Percentiles rank a stretch among this genome's conserved stretches.
Conservation (phyloP, 1,140 invertebrate species). For the Drosophila pseudoananassae region DNA sequence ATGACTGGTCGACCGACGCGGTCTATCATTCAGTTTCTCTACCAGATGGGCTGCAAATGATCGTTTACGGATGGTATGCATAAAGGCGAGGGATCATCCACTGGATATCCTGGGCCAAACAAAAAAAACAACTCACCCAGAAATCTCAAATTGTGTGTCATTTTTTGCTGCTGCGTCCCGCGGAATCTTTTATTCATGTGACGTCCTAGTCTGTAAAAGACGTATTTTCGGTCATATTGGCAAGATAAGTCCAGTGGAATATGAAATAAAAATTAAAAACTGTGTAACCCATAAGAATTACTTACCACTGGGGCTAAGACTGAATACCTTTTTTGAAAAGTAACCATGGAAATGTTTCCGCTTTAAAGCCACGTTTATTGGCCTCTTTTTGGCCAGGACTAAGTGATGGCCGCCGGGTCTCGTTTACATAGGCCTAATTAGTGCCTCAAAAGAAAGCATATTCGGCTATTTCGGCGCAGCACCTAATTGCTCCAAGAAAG, state of each 20-base stretch:
- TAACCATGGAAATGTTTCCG: too few relatives aligned
- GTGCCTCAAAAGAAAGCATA: constrained; percentile 35
- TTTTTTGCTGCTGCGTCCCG: not conserved
- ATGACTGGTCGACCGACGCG: constrained; percentile 87
- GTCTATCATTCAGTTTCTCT: constrained; percentile 86
- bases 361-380: constrained; percentile 14
- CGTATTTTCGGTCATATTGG: not conserved
- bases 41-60: constrained; percentile 84
- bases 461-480: constrained; percentile 25
- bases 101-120: not conserved
- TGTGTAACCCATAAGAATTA: not conserved
- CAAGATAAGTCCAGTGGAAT: not conserved
- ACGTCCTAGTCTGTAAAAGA: not conserved
- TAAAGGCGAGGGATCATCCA: constrained; percentile 13
- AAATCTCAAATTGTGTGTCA: not conserved
- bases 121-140: not conserved
- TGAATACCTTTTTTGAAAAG: not conserved
- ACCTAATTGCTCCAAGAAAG: constrained; percentile 43
- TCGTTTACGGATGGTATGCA: not conserved
- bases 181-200: not conserved
- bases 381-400: constrained; percentile 24
- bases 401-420: constrained; percentile 35
- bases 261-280: not conserved
- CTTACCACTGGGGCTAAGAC: not conserved
- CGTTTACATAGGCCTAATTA: constrained; percentile 43